phyloP scores from a whole-genome alignment of 2,113 vertebrate species.

The Illadopsis cleaveri region DNA sequence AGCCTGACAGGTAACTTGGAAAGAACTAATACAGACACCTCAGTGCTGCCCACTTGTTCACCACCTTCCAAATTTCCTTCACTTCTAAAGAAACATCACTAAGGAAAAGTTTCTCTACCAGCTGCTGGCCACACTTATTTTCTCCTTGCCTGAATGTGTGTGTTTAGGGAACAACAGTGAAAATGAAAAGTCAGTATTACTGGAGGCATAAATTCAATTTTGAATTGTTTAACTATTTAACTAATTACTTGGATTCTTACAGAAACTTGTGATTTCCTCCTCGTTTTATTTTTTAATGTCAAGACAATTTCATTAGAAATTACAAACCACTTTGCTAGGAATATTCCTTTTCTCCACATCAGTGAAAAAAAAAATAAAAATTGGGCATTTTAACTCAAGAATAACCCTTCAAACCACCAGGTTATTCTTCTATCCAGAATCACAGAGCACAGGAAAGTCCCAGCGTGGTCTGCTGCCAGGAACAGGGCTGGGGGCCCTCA shows the following conservation, averaged over 20 bases:
- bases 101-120: not conserved
- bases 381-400: not conserved
- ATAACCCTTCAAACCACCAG: not conserved
- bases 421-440: not conserved
- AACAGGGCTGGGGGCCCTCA: not conserved
- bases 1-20: not conserved
- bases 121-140: not conserved
- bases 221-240: not conserved
- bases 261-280: fast-evolving
- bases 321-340: not conserved
- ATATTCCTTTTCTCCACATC: not conserved
- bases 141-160: not conserved
- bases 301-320: not conserved
- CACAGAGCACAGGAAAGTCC: not conserved
- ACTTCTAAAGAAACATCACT: not conserved
- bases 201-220: not conserved
- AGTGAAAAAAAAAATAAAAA: not conserved
- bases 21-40: not conserved
- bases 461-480: not conserved
- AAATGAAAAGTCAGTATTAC: not conserved
- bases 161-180: not conserved
- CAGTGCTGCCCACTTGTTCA: not conserved
- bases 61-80: not conserved
- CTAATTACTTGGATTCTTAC: not conserved
- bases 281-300: not conserved